Conservation (phyloP, 1,140 invertebrate species). For the Arctopsyche grandis region DNA sequence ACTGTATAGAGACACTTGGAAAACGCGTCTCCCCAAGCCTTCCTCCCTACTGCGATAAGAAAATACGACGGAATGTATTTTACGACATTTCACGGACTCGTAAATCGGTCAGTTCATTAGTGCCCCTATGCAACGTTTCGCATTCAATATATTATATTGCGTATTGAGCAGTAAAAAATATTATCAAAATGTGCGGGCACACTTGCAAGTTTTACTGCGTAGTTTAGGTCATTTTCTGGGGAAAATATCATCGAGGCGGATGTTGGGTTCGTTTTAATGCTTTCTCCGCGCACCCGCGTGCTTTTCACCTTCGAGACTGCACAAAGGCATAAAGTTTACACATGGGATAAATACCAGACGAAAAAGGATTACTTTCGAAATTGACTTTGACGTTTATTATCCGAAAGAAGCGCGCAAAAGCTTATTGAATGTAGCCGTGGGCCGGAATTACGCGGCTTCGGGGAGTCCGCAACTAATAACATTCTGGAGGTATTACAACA, state of each 20-base stretch:
- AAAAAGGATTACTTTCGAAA: constrained; percentile 6
- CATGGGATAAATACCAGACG: background rate
- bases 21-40: background rate
- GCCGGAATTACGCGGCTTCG: background rate
- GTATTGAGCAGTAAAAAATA: no score
- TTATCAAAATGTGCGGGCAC: no score
- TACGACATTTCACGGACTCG: constrained; percentile 4
- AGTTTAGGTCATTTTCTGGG: no score
- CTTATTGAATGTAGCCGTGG: background rate
- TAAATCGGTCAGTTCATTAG: constrained; percentile 30
- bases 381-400: constrained; percentile 8
- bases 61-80: background rate
- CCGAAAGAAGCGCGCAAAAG: background rate
- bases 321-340: constrained; percentile 8
- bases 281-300: background rate
- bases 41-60: background rate
- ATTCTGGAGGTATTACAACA: background rate
- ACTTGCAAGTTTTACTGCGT: no score
- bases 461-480: background rate
- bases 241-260: background rate
- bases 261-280: background rate
- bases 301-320: constrained; percentile 2
- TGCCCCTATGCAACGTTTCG: background rate
- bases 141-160: background rate
- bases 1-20: no score